Conservation (phyloP, 2,888 invertebrate species). For the Xylocampa areola region DNA sequence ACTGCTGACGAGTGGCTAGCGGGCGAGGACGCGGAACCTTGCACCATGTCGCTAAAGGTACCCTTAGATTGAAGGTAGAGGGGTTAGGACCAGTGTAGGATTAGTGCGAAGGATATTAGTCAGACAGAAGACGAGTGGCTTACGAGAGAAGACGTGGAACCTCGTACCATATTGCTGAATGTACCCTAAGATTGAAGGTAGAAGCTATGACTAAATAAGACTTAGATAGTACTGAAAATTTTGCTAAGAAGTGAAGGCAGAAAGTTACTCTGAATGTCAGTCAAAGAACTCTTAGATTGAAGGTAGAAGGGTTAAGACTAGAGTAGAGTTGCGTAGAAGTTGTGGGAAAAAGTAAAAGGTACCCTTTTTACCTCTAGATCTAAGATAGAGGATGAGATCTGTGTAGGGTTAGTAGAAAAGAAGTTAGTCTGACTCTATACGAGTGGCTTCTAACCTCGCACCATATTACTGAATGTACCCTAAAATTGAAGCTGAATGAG, state of each 20-base stretch:
- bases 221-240: no score
- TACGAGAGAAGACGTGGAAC: constrained; percentile 96
- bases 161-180: constrained; percentile 97
- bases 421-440: constrained; percentile 84
- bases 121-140: constrained; percentile 97
- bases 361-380: no score
- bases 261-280: no score
- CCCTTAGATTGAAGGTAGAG: neutral
- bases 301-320: neutral
- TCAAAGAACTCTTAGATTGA: no score
- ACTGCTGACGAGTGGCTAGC: constrained; percentile 97
- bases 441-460: constrained; percentile 97
- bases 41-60: constrained; percentile 97
- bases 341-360: no score
- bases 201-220: no score
- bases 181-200: no score
- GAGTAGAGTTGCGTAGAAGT: no score
- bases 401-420: neutral
- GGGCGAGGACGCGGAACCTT: constrained; percentile 97
- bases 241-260: no score
- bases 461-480: constrained; percentile 96
- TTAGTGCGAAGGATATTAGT: neutral
- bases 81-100: neutral
- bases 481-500: no score
- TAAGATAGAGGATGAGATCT: no score